Conservation (phyloP, 2,113 vertebrate genomes). For the Shinisaurus crocodilurus region DNA sequence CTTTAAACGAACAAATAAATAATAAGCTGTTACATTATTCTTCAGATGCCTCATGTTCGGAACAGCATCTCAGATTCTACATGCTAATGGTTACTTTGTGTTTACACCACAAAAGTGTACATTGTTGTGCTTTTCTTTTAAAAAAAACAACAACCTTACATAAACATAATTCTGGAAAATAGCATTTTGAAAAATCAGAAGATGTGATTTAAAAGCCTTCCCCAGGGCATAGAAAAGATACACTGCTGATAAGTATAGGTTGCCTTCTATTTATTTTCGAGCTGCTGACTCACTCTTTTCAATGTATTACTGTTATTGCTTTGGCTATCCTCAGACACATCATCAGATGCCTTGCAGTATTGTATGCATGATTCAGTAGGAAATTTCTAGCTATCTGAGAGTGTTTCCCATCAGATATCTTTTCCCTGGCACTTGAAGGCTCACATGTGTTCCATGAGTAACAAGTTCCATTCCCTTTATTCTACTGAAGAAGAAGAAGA, state of each 20-base stretch:
- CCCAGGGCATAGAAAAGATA: neutral
- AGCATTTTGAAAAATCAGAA: neutral
- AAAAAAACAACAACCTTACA: neutral
- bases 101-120: neutral
- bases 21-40: neutral
- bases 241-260: neutral
- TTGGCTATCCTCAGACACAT: neutral
- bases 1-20: neutral
- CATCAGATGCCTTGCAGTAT: neutral
- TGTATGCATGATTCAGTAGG: neutral
- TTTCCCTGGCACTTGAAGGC: neutral
- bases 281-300: neutral
- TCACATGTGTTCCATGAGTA: neutral
- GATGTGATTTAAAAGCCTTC: neutral
- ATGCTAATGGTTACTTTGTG: neutral
- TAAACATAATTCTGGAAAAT: neutral
- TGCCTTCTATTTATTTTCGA: neutral
- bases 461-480: neutral
- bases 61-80: neutral
- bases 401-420: neutral
- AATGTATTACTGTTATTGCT: neutral
- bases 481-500: neutral
- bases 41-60: neutral
- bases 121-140: neutral
- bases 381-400: neutral